Evolutionary conservation across 1,140 invertebrate genomes (phyloP), one percentile per base, ranked within the genome.

Genomic region (Atopsyche davidsoni): DNA sequence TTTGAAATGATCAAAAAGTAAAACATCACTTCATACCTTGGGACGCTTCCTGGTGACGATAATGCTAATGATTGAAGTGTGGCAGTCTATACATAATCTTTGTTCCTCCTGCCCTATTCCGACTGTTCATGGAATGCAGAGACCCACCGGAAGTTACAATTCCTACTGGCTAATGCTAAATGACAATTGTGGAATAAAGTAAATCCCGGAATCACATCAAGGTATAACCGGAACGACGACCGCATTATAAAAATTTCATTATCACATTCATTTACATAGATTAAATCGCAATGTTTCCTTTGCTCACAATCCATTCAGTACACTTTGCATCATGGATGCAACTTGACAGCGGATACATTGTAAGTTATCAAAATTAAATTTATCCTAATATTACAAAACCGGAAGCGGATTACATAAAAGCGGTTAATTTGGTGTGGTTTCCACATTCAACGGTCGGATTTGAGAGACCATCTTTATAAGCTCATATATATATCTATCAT

Each of bases 361-460:
- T 10, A 22, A 45, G 10, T 42, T 9, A 13, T 46, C 4, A 18
- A 46, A 34, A 31, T 44, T 19, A 45, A 52, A 14, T 14, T 43
- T 24, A 46, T 41, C 42, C 41, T 49, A 55, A 55, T 28, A 32
- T 46, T 41, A 55, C 23, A 57, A 47, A 39, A 45, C 42, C 53
- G 42, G 13, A 55, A 57, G 55, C 55, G 46, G 50, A 49, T 57
- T 52, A 53, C 45, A 56, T 55, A 57, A 53, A 57, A 57, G 55
- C 50, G 36, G 25, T 47, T 48, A 48, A 51, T 56, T 57, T 57
- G 55, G 55, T 57, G 55, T 45, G 46, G 38, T 55, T 48, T 49
- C 39, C 42, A 55, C 48, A 55, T 55, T 51, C 43, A 6, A 21
- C 17, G 25, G 48, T 43, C 48, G 31, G 40, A 28, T 23, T 50